These are phyloP conservation scores for Tromatobia lineatoria DNA, from an alignment of 2,888 invertebrate species.

Conservation along the genomic window DNA sequence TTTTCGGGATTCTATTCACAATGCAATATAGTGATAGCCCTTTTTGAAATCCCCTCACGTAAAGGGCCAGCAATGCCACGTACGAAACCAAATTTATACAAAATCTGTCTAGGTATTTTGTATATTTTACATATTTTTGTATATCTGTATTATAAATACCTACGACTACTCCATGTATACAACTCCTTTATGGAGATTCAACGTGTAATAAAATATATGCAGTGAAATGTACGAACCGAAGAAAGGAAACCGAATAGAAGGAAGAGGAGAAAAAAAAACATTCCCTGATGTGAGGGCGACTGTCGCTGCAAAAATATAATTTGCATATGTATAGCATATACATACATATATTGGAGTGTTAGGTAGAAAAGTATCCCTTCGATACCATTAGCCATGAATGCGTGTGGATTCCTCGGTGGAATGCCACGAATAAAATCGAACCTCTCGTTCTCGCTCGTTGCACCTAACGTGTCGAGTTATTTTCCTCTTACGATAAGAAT, in stretches of 20 bases:
- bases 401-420: conserved; percentile 8
- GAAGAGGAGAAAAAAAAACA: neutral
- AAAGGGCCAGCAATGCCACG: neutral
- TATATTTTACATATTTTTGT: too few relatives aligned
- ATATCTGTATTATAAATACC: neutral
- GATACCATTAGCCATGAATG: conserved; percentile 15
- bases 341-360: neutral
- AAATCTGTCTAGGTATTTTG: too few relatives aligned
- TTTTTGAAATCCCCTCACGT: neutral
- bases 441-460: neutral
- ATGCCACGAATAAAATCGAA: conserved; percentile 53
- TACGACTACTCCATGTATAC: neutral
- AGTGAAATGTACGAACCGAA: neutral
- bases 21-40: neutral
- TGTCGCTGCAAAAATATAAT: conserved; percentile 10
- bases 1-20: neutral
- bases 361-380: neutral
- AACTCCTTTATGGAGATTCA: neutral
- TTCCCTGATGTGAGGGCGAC: neutral
- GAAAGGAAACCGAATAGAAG: neutral
- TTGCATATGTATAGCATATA: conserved; percentile 4
- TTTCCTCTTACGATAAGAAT: conserved; percentile 53
- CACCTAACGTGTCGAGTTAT: conserved; percentile 11
- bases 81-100: neutral
- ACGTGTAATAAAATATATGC: conserved; percentile 6